Base-by-base conservation (phyloP, 1,140 invertebrate species). In the Proctacanthus coquilletti region DNA sequence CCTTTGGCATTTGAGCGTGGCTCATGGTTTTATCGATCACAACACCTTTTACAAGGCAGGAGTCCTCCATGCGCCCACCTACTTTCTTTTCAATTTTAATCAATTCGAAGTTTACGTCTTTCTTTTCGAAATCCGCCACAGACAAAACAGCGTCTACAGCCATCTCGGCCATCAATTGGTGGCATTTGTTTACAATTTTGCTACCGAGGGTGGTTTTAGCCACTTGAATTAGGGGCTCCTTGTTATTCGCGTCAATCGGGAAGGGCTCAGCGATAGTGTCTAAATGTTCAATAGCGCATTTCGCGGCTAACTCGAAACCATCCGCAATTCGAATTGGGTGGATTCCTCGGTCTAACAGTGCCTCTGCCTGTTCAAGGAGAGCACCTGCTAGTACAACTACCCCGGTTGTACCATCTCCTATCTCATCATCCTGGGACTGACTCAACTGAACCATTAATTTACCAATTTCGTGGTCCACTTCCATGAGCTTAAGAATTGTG, bases 1-100 rank as follows among this genome's bases (percentile, higher is more conserved):
- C 89, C 70, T 99, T 98, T 2, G 95, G 95, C 96, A 99, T 99
- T 68, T 99, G 96, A 36, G 96, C 91, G 72, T 99, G 96, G 49
- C 88, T 94, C 70, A 99, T 89, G 42, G 96, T 94, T 66, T 99
- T 99, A 56, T 99, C 95, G 14, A 99, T 76, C 42, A 99, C 80
- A 4, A 99, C 96, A 39, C 96, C 96, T 47, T 83, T 86, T 10
- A 99, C 91, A 21, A 99, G 65, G 68, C 93, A 78, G 0, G 94
- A 93, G 61, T 99, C 96, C 66, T 99, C 96, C 56, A 99, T 73
- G 43, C 82, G 76, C 5, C 95, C 95, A 37, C 96, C 96, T 18
- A 96, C 91, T 72, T 98, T 99, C 2, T 89, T 91, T 62, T 97
- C 89, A 29, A 99, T 80, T 67, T 98, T 99, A 54, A 99, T 98